Base-by-base conservation (phyloP, 2,113 vertebrate genomes). In the Coptodon bakossiorum region DNA sequence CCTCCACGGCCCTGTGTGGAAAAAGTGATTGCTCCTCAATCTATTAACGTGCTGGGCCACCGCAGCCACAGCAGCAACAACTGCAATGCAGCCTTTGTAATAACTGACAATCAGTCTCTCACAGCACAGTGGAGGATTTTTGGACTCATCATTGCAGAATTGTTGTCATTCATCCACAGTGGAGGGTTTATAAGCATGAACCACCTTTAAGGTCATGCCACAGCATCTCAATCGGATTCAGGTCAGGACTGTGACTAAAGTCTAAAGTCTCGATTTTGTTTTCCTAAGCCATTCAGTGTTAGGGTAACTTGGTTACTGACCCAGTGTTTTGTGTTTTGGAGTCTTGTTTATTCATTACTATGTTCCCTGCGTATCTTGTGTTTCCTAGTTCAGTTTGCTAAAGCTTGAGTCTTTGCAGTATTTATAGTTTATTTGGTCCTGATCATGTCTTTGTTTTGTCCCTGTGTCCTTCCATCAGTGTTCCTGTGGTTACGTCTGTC, bases 301-400 rank as follows among this genome's bases (percentile, higher is more conserved):
- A 36, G 17, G 31, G 31, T 36, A 36, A 36, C 59, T 12, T 36
- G 31, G 31, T 63, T n/a, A 12, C n/a, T 63, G 59, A 36, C 2
- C 31, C 59, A 63, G 59, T 36, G 59, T n/a, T 63, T 63, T 34
- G 29, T 63, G 59, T 36, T 63, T 63, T 63, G 56, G 56, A 59
- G 13, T 29, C 13, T 16, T 59, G 13, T 29, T 16, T 29, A 16
- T 16, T 59, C 56, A 59, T 59, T 8, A 59, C 13, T 16, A 59
- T 59, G 59, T 63, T 63, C 29, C 16, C 29, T 63, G 59, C 2
- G 3, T 3, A 17, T 63, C 59, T 0, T 19, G 9, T 63, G 9
- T 36, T 11, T 63, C 31, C 59, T 63, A 63, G 31, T 63, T 63
- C 59, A 63, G 29, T 34, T 6, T 36, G 59, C 59, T 36, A 19